A percentile compares a stretch with the other conserved stretches of the same genome.
Conservation (phyloP, 2,888 invertebrate species). For the Drosophila aldrichi region DNA sequence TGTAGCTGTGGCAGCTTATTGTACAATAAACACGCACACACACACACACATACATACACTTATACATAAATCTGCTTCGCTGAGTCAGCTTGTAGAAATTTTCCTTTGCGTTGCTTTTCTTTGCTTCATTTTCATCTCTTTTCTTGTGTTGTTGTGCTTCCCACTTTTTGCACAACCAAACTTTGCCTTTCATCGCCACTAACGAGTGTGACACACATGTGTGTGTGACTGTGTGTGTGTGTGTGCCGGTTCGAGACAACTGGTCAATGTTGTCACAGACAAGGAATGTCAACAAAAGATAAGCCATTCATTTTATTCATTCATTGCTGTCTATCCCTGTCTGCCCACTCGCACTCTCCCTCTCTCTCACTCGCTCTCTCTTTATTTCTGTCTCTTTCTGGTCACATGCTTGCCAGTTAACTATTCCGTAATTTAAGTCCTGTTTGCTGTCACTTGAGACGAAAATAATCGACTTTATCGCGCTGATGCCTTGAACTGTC, state of each 20-base stretch:
- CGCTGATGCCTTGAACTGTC: constrained; percentile 47
- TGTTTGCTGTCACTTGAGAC: constrained; percentile 79
- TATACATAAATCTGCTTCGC: constrained; percentile 51
- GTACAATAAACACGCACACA: constrained; percentile 70
- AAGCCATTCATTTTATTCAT: constrained; percentile 82
- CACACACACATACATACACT: constrained; percentile 35
- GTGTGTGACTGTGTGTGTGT: constrained; percentile 25
- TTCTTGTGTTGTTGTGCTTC: constrained; percentile 4
- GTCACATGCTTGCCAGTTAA: constrained; percentile 55
- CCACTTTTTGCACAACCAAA: constrained; percentile 5
- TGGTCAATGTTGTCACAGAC: constrained; percentile 82
- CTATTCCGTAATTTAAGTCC: constrained; percentile 78
- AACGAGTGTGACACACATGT: constrained; percentile 52
- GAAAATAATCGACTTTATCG: constrained; percentile 79
- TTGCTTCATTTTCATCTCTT: constrained; percentile 10
- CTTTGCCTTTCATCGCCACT: constrained; percentile 47
- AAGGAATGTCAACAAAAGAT: constrained; percentile 80
- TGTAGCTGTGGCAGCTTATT: constrained; percentile 61
- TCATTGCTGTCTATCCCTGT: constrained; percentile 49
- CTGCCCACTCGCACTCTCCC: background rate
- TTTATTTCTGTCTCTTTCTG: background rate
- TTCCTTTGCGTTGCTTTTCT: constrained; percentile 34
- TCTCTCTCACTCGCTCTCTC: background rate
- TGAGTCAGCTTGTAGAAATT: constrained; percentile 72
- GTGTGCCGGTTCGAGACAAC: constrained; percentile 50